Percentiles rank a stretch among this genome's conserved stretches.
Conservation (phyloP, 2,888 invertebrate genomes). For the Eudasyphora cyanicolor region DNA sequence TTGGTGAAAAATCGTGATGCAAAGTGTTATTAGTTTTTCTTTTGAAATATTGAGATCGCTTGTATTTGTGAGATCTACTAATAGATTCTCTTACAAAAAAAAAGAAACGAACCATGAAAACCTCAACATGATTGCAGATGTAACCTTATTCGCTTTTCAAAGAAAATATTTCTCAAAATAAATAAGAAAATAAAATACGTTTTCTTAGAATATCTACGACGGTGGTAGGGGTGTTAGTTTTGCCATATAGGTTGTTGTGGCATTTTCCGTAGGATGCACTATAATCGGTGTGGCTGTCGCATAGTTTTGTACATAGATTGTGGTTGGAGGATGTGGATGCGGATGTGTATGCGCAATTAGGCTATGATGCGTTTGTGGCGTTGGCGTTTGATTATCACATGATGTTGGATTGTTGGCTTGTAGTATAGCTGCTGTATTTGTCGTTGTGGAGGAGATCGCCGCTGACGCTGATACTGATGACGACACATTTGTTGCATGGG, state of each 20-base stretch:
- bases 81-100: too few species aligned
- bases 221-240: conserved; percentile 65
- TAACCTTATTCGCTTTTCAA: conserved; percentile 8
- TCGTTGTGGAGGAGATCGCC: conserved; percentile 27
- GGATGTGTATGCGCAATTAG: conserved; percentile 39
- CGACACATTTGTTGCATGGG: conserved; percentile 43
- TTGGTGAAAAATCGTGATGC: too few species aligned
- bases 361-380: conserved; percentile 55
- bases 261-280: conserved; percentile 62
- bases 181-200: conserved; percentile 12
- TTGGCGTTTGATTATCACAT: conserved; percentile 64
- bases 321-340: conserved; percentile 59
- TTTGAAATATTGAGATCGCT: too few species aligned
- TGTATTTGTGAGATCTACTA: too few species aligned
- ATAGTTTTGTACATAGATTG: conserved; percentile 65
- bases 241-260: conserved; percentile 63
- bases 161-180: conserved; percentile 20
- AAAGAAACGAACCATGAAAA: too few species aligned
- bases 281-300: conserved; percentile 64
- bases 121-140: too few species aligned
- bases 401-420: conserved; percentile 52
- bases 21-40: too few species aligned
- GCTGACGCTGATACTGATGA: conserved; percentile 39
- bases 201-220: conserved; percentile 63
- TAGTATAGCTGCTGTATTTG: conserved; percentile 44